phyloP scores from a whole-genome alignment of 2,888 invertebrate species.

The Scaptomyza parva region DNA sequence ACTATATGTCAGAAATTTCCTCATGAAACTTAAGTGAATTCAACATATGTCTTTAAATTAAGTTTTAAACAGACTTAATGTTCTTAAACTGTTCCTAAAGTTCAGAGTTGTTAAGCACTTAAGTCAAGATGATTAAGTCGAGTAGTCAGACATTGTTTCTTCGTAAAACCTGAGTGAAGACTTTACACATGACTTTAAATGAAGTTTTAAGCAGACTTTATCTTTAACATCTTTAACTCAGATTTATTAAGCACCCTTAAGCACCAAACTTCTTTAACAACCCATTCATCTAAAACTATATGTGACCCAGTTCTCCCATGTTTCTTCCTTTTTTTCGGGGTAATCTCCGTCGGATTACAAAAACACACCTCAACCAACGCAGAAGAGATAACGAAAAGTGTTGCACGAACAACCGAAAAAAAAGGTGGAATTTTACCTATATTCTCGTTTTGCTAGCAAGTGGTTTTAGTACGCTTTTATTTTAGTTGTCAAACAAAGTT shows the following conservation, averaged over 20 bases:
- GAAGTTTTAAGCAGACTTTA: no score
- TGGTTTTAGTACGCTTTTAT: background rate
- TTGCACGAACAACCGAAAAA: background rate
- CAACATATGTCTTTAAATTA: no score
- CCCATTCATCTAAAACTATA: background rate
- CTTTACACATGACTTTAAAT: background rate
- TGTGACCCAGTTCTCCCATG: background rate
- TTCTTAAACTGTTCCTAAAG: no score
- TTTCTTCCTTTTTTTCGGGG: background rate
- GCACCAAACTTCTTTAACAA: background rate
- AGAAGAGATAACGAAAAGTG: background rate
- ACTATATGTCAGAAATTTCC: no score
- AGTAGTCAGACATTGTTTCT: background rate
- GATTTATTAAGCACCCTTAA: no score
- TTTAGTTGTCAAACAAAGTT: constrained; percentile 4
- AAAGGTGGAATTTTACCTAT: background rate
- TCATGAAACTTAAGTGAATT: no score
- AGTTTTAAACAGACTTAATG: no score
- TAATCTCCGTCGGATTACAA: constrained; percentile 1
- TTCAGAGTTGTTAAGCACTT: no score
- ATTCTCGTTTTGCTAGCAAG: constrained; percentile 1
- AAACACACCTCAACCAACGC: background rate
- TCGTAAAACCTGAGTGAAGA: background rate
- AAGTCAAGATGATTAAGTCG: background rate
- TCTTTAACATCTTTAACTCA: no score